phyloP scores from a whole-genome alignment of 2,888 invertebrate genomes.

The Andrena haemorrhoa region DNA sequence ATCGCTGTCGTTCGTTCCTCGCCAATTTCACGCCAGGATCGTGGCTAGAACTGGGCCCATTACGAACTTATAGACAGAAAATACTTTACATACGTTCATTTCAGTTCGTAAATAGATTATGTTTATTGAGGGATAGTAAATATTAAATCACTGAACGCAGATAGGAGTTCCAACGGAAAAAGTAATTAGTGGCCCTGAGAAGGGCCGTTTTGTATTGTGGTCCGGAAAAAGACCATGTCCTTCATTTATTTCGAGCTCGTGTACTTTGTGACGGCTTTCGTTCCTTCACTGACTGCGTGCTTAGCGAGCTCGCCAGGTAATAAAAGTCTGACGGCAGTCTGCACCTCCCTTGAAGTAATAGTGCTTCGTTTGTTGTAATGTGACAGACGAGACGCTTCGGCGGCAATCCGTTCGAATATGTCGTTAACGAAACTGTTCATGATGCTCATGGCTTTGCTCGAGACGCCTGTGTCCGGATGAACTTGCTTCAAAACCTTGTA shows the following conservation, averaged over 20 bases:
- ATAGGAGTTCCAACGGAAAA: neutral
- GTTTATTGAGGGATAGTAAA: neutral
- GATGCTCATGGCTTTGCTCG: slow-evolving; percentile 89
- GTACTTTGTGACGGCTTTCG: slow-evolving; percentile 88
- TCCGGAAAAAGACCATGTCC: neutral
- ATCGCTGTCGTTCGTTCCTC: too few species aligned
- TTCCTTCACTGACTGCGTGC: slow-evolving; percentile 89
- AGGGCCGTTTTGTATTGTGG: slow-evolving; percentile 31
- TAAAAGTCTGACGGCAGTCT: slow-evolving; percentile 89
- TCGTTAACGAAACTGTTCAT: slow-evolving; percentile 92
- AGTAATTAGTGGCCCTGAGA: slow-evolving; percentile 43
- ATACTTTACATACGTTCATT: too few species aligned
- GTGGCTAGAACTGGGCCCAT: too few species aligned
- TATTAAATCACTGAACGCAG: neutral
- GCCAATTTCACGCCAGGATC: too few species aligned
- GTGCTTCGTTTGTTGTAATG: slow-evolving; percentile 88
- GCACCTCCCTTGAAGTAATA: slow-evolving; percentile 89
- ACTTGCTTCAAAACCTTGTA: slow-evolving; percentile 88
- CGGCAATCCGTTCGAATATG: slow-evolving; percentile 90
- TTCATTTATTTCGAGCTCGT: slow-evolving; percentile 78
- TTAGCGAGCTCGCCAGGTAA: slow-evolving; percentile 91
- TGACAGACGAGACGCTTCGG: slow-evolving; percentile 88
- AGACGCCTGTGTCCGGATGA: slow-evolving; percentile 88
- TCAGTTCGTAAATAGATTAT: neutral
- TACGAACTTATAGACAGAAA: too few species aligned